Evolutionary conservation across 1,140 invertebrate genomes (phyloP), one percentile per base, ranked within the genome.

Genomic region (Lepidostoma basale): DNA sequence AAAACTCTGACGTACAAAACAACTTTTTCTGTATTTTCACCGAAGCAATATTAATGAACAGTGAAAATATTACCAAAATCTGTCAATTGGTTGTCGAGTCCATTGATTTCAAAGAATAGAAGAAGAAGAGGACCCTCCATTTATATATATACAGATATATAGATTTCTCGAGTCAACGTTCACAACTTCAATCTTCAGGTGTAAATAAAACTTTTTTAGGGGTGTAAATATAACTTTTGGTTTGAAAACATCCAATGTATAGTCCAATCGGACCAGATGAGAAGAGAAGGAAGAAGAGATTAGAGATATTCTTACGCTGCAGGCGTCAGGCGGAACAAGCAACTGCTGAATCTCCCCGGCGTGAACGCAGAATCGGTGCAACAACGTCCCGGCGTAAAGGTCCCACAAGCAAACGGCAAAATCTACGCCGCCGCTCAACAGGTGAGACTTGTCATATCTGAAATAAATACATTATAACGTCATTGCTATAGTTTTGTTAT

Each of bases 381-480:
- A 81, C 42, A 97, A 81, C 1, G 88, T 88, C 8, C 96, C 97
- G 42, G 90, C 91, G 74, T 95, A 95, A 60, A 99, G 85, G 79
- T 99, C 97, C 98, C 98, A 99, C 0, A 99, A 83, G 75, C 95
- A 97, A 3, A 99, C 95, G 0, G 96, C 96, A 80, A 99, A 99
- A 79, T 99, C 98, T 12, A 97, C 92, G 1, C 96, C 96, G 16
- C 98, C 98, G 0, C 96, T 98, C 0, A 99, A 88, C 10, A 99
- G 82, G 80, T 96, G 91, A 3, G 90, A 85, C 66, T 93, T 90
- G 76, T 99, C 96, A 77, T 99, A 98, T 65, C 95, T 90, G 23
- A 2, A 56, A 54, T 12, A 28, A 33, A 33, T 5, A 33, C 30
- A 5, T 5, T 5, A 44, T 44, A 8, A 44, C 42, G 16, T 44